Base-by-base conservation (phyloP, 1,140 invertebrate species). In the Eurosta solidaginis region DNA sequence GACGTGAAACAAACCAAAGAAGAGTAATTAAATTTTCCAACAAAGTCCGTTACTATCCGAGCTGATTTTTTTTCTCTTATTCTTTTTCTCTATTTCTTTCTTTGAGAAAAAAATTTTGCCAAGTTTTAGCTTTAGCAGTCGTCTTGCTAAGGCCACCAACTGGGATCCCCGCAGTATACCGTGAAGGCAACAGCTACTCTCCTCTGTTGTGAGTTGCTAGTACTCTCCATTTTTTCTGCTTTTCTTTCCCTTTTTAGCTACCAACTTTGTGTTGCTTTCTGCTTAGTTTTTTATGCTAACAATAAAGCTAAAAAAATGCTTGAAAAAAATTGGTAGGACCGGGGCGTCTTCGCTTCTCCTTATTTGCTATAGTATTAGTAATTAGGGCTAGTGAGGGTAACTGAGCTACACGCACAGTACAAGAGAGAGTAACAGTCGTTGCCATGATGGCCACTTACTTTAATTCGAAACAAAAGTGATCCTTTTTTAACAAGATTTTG, bases 1-100 rank as follows among this genome's bases (percentile, higher is more conserved):
- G 22, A n/a, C 50, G 50, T 20, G 6, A 20, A 36, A 20, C 12
- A 33, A 33, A 20, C 3, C 33, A 40, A 29, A 40, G 40, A 68
- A 68, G 40, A 40, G 33, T 68, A 68, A 68, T 68, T 68, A 68
- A 68, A 40, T 68, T 40, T 68, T 68, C n/a, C 59, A 68, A n/a
- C 27, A 68, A 68, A 40, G 33, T 40, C 59, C 17, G 33, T 33
- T 59, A 12, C 33, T 68, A 54, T 10, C 49, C n/a, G n/a, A 52
- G 17, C 7, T 10, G 20, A 52, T 22, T 52, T 25, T 40, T 68
- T 42, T 68, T 27, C 22, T 10, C 22, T 25, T 25, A 54, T 25
- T 25, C 22, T 25, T 25, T 40, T 20, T 47, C 12, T 2, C 14
- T 68, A n/a, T 33, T 5, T 59, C 29, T 33, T 33, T 33, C 33